Base-by-base conservation (phyloP, 1,140 invertebrate species). In the Leptoteleia sp. region DNA sequence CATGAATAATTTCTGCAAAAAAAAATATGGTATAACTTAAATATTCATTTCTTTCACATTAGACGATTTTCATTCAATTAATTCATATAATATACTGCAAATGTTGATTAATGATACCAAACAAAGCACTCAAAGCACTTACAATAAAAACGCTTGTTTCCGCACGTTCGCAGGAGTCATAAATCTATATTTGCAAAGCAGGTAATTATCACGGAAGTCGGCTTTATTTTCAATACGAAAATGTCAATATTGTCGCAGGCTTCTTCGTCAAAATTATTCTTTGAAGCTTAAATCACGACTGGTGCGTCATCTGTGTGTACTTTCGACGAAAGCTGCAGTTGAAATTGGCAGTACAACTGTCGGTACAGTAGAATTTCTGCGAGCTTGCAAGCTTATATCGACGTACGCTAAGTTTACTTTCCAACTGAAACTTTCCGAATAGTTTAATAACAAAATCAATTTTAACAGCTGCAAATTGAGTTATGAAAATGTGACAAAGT, bases 231-330 rank as follows among this genome's bases (percentile, higher is more conserved):
- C 25, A 15, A 67, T 55, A 43, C 37, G 29, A 47, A 67, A 67
- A 55, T 67, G 62, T 67, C 62, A 67, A 55, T 67, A 67, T 67
- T n/a, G 62, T 67, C 62, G 16, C 50, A 67, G 47, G 40, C 50
- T 54, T 31, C 47, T 40, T 64, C 11, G 7, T 64, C 45, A n/a
- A 40, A 54, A 29, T 43, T 4, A 22, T 11, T 65, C 37, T 35
- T 12, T 45, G 8, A 29, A 29, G n/a, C n/a, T n/a, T 33, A 13
- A 0, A 40, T 37, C 17, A 8, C 5, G 11, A 25, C 12, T 17
- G 12, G 1, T 12, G 5, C 37, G 64, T 8, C 64, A 55, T 67
- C 64, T 65, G 9, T 15, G 12, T 9, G 6, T 22, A 11, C 11
- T 33, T 33, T 0, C 9, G 0, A 6, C 2, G 19, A 54, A 65